phyloP scores from a whole-genome alignment of 1,140 invertebrate genomes.

The Euura lappo region DNA sequence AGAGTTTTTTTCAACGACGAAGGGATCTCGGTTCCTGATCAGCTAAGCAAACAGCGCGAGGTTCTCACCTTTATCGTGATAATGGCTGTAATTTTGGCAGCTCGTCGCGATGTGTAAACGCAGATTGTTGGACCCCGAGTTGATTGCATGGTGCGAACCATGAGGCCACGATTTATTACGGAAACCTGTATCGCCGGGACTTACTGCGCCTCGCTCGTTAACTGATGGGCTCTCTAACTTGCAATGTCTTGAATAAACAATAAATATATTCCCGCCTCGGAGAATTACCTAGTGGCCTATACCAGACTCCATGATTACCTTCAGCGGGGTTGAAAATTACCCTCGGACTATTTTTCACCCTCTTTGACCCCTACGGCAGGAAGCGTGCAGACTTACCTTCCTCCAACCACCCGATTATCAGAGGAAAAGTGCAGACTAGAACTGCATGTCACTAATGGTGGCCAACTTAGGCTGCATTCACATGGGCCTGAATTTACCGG shows the following conservation, averaged over 20 bases:
- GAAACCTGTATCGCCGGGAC: slow-evolving; percentile 11
- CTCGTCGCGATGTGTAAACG: slow-evolving; percentile 24
- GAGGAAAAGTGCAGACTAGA: not conserved
- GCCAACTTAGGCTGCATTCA: no score
- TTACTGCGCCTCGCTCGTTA: not conserved
- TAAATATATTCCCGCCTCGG: slow-evolving; percentile 5
- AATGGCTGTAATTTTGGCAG: slow-evolving; percentile 43
- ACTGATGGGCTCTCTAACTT: not conserved
- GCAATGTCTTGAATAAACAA: not conserved
- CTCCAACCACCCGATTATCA: not conserved
- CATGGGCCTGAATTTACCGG: no score
- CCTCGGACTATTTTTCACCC: not conserved
- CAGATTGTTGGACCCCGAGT: slow-evolving; percentile 34
- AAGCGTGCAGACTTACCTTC: not conserved
- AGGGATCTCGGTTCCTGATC: slow-evolving; percentile 3
- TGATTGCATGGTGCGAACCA: slow-evolving; percentile 39
- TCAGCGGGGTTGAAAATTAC: not conserved
- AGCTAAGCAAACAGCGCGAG: not conserved
- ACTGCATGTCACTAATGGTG: no score
- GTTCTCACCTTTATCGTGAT: slow-evolving; percentile 38
- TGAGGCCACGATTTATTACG: slow-evolving; percentile 41
- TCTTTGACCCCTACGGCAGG: not conserved
- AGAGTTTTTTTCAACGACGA: not conserved
- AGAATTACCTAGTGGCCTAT: slow-evolving; percentile 7
- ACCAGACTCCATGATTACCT: not conserved